Evolutionary conservation across 2,113 vertebrate species (phyloP).

Genomic region (Epinephelus cyanopodus): DNA sequence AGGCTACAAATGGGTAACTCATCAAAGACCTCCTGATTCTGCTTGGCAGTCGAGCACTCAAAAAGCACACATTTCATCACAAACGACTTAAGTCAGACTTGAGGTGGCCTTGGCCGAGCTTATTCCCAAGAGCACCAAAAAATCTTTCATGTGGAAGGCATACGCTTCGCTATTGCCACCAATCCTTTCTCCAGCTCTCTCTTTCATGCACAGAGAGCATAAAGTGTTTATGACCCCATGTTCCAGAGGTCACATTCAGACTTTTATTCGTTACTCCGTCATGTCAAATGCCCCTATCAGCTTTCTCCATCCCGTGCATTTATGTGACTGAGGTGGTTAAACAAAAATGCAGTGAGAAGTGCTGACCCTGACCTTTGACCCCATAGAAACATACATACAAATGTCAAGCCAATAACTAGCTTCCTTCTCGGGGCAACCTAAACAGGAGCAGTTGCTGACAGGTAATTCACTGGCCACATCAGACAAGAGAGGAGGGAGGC

Average conservation of each 20-base stretch:
- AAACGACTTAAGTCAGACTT: slow-evolving; percentile 49
- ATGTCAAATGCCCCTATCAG: slow-evolving; percentile 76
- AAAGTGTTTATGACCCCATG: slow-evolving; percentile 79
- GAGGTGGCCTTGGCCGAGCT: slow-evolving; percentile 69
- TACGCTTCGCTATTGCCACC: slow-evolving; percentile 40
- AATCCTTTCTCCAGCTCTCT: slow-evolving; percentile 43
- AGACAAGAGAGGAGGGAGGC: slow-evolving; percentile 18
- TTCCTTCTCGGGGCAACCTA: slow-evolving; percentile 74
- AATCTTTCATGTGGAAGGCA: slow-evolving; percentile 69
- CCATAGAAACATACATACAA: slow-evolving; percentile 71
- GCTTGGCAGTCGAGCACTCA: slow-evolving; percentile 58
- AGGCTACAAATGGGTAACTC: slow-evolving; percentile 59
- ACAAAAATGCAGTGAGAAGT: slow-evolving; percentile 77
- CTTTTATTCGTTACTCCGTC: slow-evolving; percentile 76
- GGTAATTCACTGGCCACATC: slow-evolving; percentile 63
- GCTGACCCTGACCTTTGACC: slow-evolving; percentile 76
- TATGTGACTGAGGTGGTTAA: slow-evolving; percentile 77
- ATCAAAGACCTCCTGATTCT: slow-evolving; percentile 52
- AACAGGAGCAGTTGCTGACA: slow-evolving; percentile 69
- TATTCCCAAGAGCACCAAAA: slow-evolving; percentile 61
- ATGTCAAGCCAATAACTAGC: slow-evolving; percentile 80
- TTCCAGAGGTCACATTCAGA: slow-evolving; percentile 71
- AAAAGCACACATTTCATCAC: slow-evolving; percentile 67
- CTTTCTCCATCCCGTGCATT: slow-evolving; percentile 71
- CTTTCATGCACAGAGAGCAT: slow-evolving; percentile 59